Conservation (phyloP, 2,888 invertebrate species). For the Koerneria pararmatus region DNA sequence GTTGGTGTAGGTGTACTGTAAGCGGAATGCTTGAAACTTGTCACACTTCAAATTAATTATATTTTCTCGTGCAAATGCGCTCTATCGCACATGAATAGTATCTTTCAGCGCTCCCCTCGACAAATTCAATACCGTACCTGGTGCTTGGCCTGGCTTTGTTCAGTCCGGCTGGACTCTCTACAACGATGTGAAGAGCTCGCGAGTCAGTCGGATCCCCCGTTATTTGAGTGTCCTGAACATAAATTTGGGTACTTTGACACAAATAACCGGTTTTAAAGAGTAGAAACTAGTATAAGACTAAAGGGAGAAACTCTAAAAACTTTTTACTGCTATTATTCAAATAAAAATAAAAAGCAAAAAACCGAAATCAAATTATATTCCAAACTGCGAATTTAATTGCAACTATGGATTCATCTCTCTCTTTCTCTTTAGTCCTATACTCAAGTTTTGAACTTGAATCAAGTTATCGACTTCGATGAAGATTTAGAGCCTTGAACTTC, state of each 20-base stretch:
- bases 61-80: too few relatives aligned
- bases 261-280: background rate
- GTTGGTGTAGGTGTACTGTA: too few relatives aligned
- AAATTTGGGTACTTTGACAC: constrained; percentile 20
- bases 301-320: too few relatives aligned
- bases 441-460: background rate
- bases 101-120: background rate
- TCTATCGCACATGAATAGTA: too few relatives aligned
- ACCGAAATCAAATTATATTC: background rate
- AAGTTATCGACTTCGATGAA: background rate
- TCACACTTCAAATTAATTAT: too few relatives aligned
- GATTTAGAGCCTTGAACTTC: too few relatives aligned
- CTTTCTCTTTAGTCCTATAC: background rate
- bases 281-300: constrained; percentile 22
- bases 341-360: constrained; percentile 1
- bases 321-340: too few relatives aligned
- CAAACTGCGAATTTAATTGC: constrained; percentile 11
- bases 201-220: constrained; percentile 94
- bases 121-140: background rate
- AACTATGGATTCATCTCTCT: background rate
- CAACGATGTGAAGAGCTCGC: constrained; percentile 78
- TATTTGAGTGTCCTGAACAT: constrained; percentile 81
- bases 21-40: too few relatives aligned
- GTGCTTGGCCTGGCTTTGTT: too few relatives aligned
- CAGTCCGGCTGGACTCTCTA: constrained; percentile 39